Evolutionary conservation across 2,113 vertebrate species (phyloP).

Genomic region (Camelus bactrianus): DNA sequence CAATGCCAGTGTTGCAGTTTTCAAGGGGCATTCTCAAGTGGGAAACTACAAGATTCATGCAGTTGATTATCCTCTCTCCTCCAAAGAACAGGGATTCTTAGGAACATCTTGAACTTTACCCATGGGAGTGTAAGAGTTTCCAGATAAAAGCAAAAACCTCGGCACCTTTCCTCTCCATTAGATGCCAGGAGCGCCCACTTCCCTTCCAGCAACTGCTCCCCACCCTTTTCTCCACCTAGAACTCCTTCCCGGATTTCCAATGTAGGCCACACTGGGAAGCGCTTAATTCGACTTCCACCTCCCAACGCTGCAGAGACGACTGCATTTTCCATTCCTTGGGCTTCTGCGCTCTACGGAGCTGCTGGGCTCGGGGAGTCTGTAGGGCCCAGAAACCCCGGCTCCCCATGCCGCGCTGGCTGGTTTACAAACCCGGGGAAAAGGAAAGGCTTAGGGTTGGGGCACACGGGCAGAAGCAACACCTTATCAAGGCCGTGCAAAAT

Average conservation of each 20-base stretch:
- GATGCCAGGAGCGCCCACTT: not conserved
- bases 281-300: constrained; percentile 58
- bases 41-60: not conserved
- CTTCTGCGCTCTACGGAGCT: constrained; percentile 33
- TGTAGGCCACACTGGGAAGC: constrained; percentile 40
- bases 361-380: not conserved
- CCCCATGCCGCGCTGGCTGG: not conserved
- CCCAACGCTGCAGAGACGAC: constrained; percentile 49
- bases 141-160: not conserved
- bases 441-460: not conserved
- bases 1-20: not conserved
- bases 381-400: not conserved
- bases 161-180: not conserved
- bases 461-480: not conserved
- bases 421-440: not conserved
- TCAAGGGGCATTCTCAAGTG: not conserved
- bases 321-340: constrained; percentile 55
- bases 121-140: not conserved
- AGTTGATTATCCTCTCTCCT: not conserved
- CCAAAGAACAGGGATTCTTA: not conserved
- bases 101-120: not conserved
- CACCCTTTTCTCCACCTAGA: not conserved
- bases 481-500: not conserved
- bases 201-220: not conserved
- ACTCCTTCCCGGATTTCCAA: not conserved